Evolutionary conservation across 1,140 invertebrate species (phyloP), one percentile per base, ranked within the genome.

Genomic region (Drosophila pectinifera): DNA sequence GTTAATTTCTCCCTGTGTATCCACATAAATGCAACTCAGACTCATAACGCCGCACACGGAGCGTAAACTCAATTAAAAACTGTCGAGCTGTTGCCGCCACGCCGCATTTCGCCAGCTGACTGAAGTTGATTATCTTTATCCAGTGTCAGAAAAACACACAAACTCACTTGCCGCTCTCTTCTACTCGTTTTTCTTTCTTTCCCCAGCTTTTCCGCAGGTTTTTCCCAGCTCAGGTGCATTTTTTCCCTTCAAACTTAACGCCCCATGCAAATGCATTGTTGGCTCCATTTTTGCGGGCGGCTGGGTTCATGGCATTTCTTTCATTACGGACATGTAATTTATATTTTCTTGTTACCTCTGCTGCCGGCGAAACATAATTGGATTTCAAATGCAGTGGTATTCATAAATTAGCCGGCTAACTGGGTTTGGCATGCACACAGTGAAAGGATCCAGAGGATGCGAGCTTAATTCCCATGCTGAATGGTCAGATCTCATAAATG

Each of bases 21-120:
- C 18, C 58, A 31, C 63, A 39, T 31, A 43, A 31, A 57, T 31
- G 24, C 51, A 43, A 20, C 16, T 2, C 43, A 56, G 78, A 76
- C 63, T 79, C 75, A 88, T 86, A 86, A 80, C 63, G 77, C 73
- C 39, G 58, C 78, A 72, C 73, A 80, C 63, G 68, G 68, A 89
- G 84, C 84, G 84, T 89, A 83, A 89, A 89, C 84, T 89, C 84
- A 89, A 89, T 89, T 89, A 89, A 89, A 89, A 89, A 84, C 77
- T 80, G 84, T 78, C 84, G 84, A 89, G 84, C 41, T 79, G 62
- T 79, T 78, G 74, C 70, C 69, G 48, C 61, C 82, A 68, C 67
- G 43, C 77, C 53, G 73, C 53, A 75, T 61, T 56, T 56, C 68
- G 39, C 59, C 16, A 24, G 68, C 61, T 78, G 84, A 88, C 80